Evolutionary conservation across 2,797 vertebrate species (phyloP), one percentile per base, ranked within the genome.

Genomic region (Scyliorhinus canicula): DNA sequence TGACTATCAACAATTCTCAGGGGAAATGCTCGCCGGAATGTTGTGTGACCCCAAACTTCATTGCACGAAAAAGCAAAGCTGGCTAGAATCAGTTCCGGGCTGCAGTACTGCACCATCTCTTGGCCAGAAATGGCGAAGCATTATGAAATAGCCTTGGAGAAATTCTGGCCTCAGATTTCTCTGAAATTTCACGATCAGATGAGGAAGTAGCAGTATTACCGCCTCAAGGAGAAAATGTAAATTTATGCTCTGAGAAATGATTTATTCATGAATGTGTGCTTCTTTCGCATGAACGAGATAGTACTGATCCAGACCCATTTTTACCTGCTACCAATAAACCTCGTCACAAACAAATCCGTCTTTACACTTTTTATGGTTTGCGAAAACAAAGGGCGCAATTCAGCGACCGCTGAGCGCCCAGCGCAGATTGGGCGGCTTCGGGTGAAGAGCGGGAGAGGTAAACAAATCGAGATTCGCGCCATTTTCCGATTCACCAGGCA

Each of bases 41-140:
- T 44, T 71, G 47, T 52, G 44, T 69, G 93, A 1, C 65, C 50
- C 40, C 11, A 35, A 47, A 67, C 60, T 93, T 93, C 24, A 93
- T 93, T 26, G 40, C 57, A 71, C 16, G 65, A 8, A 52, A 71
- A 93, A 50, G 35, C 31, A 47, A 69, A 93, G 69, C 12, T 19
- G 93, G 1, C 93, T 2, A 7, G 93, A 50, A 93, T 71, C 28
- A 31, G 44, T 93, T 65, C 65, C 93, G 69, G 11, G 8, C 26
- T 93, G 63, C 47, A 93, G 26, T 65, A 65, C 65, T 93, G 44
- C 93, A 93, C 93, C 93, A 69, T 93, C 93, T 93, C 93, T 93
- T 93, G 93, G 93, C 14, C 93, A 93, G 47, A 67, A 93, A 50
- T 35, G 93, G 93, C 71, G 67, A 91, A 44, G 8, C 67, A 71